A percentile compares a stretch with the other conserved stretches of the same genome.
phyloP scores from a whole-genome alignment of 1,140 invertebrate genomes.

The Andricus grossulariae region DNA sequence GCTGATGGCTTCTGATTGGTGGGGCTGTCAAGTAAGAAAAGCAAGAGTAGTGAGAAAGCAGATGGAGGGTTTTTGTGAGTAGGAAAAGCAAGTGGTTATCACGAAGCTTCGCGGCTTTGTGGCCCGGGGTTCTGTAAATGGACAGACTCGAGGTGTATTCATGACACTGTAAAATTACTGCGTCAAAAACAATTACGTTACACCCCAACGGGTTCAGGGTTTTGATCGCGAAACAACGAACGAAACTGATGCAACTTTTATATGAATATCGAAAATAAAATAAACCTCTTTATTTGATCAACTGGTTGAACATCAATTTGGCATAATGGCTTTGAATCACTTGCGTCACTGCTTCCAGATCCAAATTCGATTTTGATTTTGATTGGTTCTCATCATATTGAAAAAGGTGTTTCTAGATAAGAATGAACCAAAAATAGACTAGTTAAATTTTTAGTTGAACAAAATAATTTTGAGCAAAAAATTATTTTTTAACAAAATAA shows the following conservation, averaged over 20 bases:
- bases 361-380: background rate
- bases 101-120: conserved; percentile 50
- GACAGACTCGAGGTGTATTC: conserved; percentile 63
- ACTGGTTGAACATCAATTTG: too few relatives aligned
- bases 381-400: background rate
- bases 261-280: too few relatives aligned
- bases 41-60: conserved; percentile 45
- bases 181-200: conserved; percentile 75
- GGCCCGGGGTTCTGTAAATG: conserved; percentile 35
- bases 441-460: too few relatives aligned
- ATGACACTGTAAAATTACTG: conserved; percentile 77
- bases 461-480: too few relatives aligned
- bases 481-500: too few relatives aligned
- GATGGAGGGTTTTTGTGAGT: conserved; percentile 42
- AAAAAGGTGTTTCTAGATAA: too few relatives aligned
- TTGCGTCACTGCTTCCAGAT: background rate
- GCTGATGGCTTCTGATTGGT: conserved; percentile 58
- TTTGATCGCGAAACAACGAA: conserved; percentile 36
- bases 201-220: conserved; percentile 65
- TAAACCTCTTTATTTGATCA: too few relatives aligned
- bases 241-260: conserved; percentile 5
- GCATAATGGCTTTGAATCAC: too few relatives aligned
- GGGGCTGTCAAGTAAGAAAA: conserved; percentile 51
- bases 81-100: conserved; percentile 68
- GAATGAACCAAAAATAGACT: too few relatives aligned